Conservation (phyloP, 2,113 vertebrate species). For the Tenrec ecaudatus region DNA sequence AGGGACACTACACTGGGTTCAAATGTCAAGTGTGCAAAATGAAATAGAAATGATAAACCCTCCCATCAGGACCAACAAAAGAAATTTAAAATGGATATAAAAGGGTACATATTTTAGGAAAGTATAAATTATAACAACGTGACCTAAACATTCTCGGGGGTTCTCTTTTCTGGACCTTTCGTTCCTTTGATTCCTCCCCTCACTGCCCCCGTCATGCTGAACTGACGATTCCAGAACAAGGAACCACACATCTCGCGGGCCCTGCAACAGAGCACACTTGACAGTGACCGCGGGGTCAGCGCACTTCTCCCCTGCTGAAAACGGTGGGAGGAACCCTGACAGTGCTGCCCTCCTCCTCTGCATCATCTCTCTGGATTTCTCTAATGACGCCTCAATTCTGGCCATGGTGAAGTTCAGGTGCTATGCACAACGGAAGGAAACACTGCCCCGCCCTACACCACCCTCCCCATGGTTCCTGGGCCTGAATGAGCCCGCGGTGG, state of each 20-base stretch:
- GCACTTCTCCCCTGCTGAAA: not conserved
- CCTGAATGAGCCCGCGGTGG: no score
- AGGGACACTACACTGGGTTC: not conserved
- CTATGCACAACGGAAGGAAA: no score
- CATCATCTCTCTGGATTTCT: constrained; percentile 53
- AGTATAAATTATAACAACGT: constrained; percentile 7
- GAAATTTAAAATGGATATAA: not conserved
- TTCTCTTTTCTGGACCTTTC: constrained; percentile 30
- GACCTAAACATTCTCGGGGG: not conserved
- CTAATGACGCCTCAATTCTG: constrained; percentile 46
- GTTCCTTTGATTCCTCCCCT: not conserved
- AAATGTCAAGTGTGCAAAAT: constrained; percentile 22
- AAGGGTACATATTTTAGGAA: not conserved
- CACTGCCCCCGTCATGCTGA: constrained; percentile 13
- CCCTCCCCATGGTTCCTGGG: no score
- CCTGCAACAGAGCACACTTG: not conserved
- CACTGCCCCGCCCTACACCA: no score
- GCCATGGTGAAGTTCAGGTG: constrained; percentile 10
- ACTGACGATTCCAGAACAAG: constrained; percentile 44
- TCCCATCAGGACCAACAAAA: not conserved
- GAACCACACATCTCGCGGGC: not conserved
- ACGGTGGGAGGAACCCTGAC: constrained; percentile 37
- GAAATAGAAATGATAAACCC: not conserved
- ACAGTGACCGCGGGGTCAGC: not conserved
- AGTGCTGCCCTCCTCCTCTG: not conserved